Evolutionary conservation across 2,888 invertebrate species (phyloP).

Genomic region (Mythimna pallens): DNA sequence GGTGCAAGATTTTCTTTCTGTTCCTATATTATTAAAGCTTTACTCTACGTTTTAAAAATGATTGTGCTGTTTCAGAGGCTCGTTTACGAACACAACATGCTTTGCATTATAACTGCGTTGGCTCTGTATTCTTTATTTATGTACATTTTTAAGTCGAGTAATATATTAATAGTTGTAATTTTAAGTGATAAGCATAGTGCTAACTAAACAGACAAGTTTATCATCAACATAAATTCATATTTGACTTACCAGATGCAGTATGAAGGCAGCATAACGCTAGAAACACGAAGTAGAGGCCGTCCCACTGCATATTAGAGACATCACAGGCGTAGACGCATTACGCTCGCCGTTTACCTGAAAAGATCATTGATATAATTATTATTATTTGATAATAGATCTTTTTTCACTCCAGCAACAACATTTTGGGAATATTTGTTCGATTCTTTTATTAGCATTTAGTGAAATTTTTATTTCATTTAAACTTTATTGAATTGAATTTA

Average conservation of each 20-base stretch:
- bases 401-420: background rate
- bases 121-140: conserved; percentile 36
- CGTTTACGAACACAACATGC: conserved; percentile 30
- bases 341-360: conserved; percentile 81
- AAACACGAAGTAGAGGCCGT: conserved; percentile 87
- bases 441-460: too few relatives aligned
- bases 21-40: conserved; percentile 11
- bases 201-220: conserved; percentile 42
- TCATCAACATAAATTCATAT: background rate
- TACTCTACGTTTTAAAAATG: conserved; percentile 16
- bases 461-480: background rate
- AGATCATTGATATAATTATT: conserved; percentile 5
- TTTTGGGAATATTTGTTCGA: background rate
- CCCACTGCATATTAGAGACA: conserved; percentile 89
- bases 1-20: conserved; percentile 38
- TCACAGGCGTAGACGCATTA: conserved; percentile 85
- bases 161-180: conserved; percentile 8
- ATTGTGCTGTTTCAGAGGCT: conserved; percentile 18
- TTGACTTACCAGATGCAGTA: conserved; percentile 84
- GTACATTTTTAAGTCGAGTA: conserved; percentile 2
- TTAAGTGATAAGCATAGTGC: conserved; percentile 55
- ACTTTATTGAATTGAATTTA: background rate
- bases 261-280: conserved; percentile 87
- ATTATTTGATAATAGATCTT: background rate
- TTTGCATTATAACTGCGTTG: conserved; percentile 16